Conservation (phyloP, 2,888 invertebrate species). For the Hartigia nigra region DNA sequence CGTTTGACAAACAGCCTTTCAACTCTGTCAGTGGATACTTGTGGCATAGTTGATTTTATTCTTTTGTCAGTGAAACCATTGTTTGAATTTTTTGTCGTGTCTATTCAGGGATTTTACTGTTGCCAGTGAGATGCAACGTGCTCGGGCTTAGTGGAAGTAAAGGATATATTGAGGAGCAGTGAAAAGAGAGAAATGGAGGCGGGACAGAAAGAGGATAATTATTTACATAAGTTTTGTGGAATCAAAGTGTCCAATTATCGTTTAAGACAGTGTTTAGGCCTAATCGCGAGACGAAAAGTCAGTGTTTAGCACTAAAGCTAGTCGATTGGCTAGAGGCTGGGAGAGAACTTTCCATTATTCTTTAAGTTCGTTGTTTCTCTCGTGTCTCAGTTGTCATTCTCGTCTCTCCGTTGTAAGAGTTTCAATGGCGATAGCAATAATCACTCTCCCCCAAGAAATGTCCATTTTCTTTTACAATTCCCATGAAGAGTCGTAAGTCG, state of each 20-base stretch:
- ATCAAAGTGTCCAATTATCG: slow-evolving; percentile 30
- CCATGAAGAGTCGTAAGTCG: too few relatives aligned
- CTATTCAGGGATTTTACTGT: slow-evolving; percentile 24
- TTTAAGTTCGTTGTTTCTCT: slow-evolving; percentile 48
- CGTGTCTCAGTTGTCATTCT: slow-evolving; percentile 21
- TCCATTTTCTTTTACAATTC: too few relatives aligned
- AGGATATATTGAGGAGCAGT: too few relatives aligned
- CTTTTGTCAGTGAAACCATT: slow-evolving; percentile 2
- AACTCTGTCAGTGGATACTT: not conserved
- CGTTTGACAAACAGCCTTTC: too few relatives aligned
- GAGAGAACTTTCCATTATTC: slow-evolving; percentile 27
- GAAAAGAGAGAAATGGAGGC: too few relatives aligned
- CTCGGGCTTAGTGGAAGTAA: slow-evolving; percentile 18
- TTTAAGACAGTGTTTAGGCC: slow-evolving; percentile 47
- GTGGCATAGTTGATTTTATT: slow-evolving; percentile 1
- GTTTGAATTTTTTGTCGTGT: not conserved
- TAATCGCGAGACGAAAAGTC: slow-evolving; percentile 48
- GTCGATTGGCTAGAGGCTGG: slow-evolving; percentile 26
- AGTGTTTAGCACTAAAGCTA: slow-evolving; percentile 26
- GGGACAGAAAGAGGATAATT: slow-evolving; percentile 17
- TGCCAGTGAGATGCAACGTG: slow-evolving; percentile 51
- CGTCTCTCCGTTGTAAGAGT: slow-evolving; percentile 27
- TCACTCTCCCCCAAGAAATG: too few relatives aligned
- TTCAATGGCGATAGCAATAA: not conserved
- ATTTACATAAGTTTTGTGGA: slow-evolving; percentile 31